These are phyloP conservation scores for Taxidea taxus DNA, from an alignment of 2,113 vertebrate genomes.

Conservation along the genomic window DNA sequence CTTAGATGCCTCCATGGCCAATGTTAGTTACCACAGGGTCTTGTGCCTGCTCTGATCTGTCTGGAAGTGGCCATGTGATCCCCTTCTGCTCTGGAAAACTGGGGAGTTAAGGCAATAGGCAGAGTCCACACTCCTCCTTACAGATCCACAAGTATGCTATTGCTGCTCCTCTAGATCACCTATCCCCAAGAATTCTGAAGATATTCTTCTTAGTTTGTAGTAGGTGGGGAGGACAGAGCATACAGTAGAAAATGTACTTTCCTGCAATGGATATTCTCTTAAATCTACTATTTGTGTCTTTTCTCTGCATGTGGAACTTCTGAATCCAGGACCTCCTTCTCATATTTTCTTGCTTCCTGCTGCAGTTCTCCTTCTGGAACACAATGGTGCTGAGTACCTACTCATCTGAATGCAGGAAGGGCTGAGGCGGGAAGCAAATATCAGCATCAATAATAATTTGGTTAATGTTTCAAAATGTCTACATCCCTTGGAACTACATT, in stretches of 20 bases:
- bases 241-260: background rate
- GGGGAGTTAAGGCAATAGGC: too few species aligned
- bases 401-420: background rate
- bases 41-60: background rate
- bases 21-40: background rate
- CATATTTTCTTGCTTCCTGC: background rate
- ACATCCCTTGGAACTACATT: background rate
- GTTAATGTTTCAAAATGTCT: slow-evolving; percentile 11
- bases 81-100: background rate
- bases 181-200: background rate
- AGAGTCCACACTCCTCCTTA: background rate
- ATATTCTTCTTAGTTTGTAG: background rate
- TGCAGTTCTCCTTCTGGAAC: background rate
- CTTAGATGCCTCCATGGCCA: background rate
- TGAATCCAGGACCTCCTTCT: background rate
- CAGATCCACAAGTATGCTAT: background rate
- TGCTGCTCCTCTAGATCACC: background rate
- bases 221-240: background rate
- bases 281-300: background rate
- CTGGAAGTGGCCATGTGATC: background rate
- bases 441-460: background rate
- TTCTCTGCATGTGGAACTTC: background rate
- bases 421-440: background rate
- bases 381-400: background rate
- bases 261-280: background rate